A percentile compares a stretch with the other conserved stretches of the same genome.
Conservation (phyloP, 1,140 invertebrate species). For the Panonychus citri region DNA sequence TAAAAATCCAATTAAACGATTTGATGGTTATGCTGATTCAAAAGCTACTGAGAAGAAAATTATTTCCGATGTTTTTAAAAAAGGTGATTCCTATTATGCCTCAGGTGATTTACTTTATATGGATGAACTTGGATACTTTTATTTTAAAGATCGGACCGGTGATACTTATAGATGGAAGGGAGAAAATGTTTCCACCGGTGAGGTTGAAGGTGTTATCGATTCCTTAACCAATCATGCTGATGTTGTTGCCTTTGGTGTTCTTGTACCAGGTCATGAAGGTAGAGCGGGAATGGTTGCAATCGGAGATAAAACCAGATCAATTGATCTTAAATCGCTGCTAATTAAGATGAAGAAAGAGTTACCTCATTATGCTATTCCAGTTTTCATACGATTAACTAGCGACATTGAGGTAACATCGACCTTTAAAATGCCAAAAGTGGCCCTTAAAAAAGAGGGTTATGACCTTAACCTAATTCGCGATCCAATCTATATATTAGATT, state of each 20-base stretch:
- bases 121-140: conserved; percentile 33
- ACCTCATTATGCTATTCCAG: conserved; percentile 61
- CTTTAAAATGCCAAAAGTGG: conserved; percentile 80
- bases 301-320: too few species aligned
- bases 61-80: conserved; percentile 58
- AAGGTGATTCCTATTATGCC: conserved; percentile 74
- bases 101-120: conserved; percentile 34
- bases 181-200: conserved; percentile 91
- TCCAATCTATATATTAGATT: conserved; percentile 8
- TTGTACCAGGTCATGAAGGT: conserved; percentile 57
- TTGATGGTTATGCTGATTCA: conserved; percentile 68
- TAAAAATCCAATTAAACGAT: conserved; percentile 27
- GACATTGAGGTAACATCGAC: conserved; percentile 76
- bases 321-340: conserved; percentile 37
- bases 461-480: conserved; percentile 24
- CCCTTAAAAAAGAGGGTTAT: conserved; percentile 72
- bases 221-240: conserved; percentile 68
- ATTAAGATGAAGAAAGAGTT: conserved; percentile 28
- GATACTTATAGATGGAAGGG: conserved; percentile 39
- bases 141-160: conserved; percentile 33
- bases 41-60: conserved; percentile 81
- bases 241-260: conserved; percentile 76
- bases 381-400: conserved; percentile 58
- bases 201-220: conserved; percentile 80
- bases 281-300: too few species aligned